phyloP scores from a whole-genome alignment of 2,888 invertebrate species.

The Polydrusus tereticollis region DNA sequence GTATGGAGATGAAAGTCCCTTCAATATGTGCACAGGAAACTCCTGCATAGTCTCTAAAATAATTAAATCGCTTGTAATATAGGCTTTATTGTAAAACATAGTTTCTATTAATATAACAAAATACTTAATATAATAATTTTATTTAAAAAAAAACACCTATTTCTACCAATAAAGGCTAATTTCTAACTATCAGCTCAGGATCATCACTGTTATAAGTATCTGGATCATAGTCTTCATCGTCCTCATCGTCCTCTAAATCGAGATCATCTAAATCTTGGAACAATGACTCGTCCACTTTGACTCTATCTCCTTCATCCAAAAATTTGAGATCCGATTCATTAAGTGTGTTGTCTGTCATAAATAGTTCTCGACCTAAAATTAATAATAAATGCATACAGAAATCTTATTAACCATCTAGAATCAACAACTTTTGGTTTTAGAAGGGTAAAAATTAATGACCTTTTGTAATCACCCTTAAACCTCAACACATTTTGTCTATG shows the following conservation, averaged over 20 bases:
- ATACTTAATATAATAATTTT: conserved; percentile 1
- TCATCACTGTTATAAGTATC: conserved; percentile 59
- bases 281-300: conserved; percentile 93
- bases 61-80: neutral
- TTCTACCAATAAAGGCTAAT: neutral
- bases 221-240: conserved; percentile 75
- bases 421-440: too few relatives aligned
- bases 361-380: conserved; percentile 91
- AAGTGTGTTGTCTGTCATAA: conserved; percentile 92
- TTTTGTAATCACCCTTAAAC: too few relatives aligned
- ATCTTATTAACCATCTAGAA: neutral
- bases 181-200: conserved; percentile 48
- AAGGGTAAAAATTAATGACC: too few relatives aligned
- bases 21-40: too few relatives aligned
- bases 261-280: conserved; percentile 92
- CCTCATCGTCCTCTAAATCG: conserved; percentile 79
- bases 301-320: conserved; percentile 87
- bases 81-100: conserved; percentile 14
- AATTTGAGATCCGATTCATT: conserved; percentile 97
- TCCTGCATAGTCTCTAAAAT: too few relatives aligned
- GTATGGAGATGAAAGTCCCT: too few relatives aligned
- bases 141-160: neutral
- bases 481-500: too few relatives aligned
- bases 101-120: conserved; percentile 9
- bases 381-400: conserved; percentile 67